Base-by-base conservation (phyloP, 2,888 invertebrate species). In the Entomobrya multifasciata region DNA sequence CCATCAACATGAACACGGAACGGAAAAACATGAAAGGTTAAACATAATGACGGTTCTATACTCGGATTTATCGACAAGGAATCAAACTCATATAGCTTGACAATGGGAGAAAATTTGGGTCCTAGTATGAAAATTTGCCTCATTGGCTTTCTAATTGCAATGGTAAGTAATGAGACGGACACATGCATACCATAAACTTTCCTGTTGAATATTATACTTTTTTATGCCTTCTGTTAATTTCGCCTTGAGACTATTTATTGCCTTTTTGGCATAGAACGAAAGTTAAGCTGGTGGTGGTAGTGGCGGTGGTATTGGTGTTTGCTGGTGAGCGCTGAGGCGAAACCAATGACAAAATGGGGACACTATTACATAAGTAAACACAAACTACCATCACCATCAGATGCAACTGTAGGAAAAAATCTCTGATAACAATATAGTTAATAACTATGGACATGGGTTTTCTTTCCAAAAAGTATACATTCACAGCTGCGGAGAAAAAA, bases 61-160 rank as follows among this genome's bases (percentile, higher is more conserved):
- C 77, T 89, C 20, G 89, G 87, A 79, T 89, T 89, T 57, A 88
- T 89, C 76, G 89, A 89, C 86, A 88, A 87, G 76, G 88, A 89
- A 30, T 85, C 83, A 60, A 86, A 88, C 52, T 86, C 81, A 4
- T 89, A 89, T 27, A 88, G 87, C 57, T 65, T 89, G 80, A 88
- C 89, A 52, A 87, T 89, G 87, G 89, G 89, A 55, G 89, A 89
- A 84, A 87, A 88, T 70, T 80, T 89, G 70, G 86, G 83, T 27
- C 88, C 88, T 25, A 57, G 70, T 27, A 88, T 88, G 88, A 89
- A 88, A 82, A 86, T 86, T 57, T 87, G 87, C 82, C 84, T 89
- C 79, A 89, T 89, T 78, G 89, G 88, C 27, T 89, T 89, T 79
- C 86, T 89, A 80, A 88, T 89, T 81, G 80, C 88, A 44, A 89